Conservation (phyloP, 1,140 invertebrate species). For the Pseudoatta argentina region DNA sequence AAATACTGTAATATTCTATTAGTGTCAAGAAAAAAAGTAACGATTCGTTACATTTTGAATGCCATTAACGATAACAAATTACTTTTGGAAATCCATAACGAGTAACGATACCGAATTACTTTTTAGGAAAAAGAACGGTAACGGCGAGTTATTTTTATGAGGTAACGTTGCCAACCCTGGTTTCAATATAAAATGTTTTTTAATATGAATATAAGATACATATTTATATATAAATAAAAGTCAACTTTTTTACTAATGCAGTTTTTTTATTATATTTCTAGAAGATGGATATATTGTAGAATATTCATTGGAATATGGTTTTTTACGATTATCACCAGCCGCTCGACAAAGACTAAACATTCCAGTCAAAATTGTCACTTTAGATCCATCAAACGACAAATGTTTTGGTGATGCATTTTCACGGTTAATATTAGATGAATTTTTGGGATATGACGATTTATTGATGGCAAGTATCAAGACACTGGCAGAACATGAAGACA, state of each 20-base stretch:
- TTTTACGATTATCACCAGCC: constrained; percentile 94
- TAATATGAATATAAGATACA: too few relatives aligned
- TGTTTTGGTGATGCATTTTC: constrained; percentile 98
- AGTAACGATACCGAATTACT: too few relatives aligned
- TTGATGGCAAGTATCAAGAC: constrained; percentile 98
- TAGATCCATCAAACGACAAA: constrained; percentile 95
- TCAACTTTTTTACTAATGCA: too few relatives aligned
- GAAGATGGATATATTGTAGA: constrained; percentile 99
- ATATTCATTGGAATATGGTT: constrained; percentile 98
- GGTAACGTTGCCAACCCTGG: too few relatives aligned
- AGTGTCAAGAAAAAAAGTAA: too few relatives aligned
- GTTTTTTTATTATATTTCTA: constrained; percentile 88
- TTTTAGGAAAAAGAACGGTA: too few relatives aligned
- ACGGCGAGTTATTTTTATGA: too few relatives aligned
- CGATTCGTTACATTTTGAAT: too few relatives aligned
- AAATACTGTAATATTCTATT: too few relatives aligned
- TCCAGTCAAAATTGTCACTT: constrained; percentile 95
- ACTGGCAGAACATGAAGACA: constrained; percentile 97
- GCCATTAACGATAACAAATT: too few relatives aligned
- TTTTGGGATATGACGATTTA: constrained; percentile 98
- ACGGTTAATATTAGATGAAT: constrained; percentile 95
- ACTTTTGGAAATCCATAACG: too few relatives aligned
- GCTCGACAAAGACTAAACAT: constrained; percentile 95
- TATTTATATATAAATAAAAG: too few relatives aligned
- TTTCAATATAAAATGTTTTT: not conserved